Evolutionary conservation across 2,888 invertebrate genomes (phyloP).

Genomic region (Metellina segmentata): DNA sequence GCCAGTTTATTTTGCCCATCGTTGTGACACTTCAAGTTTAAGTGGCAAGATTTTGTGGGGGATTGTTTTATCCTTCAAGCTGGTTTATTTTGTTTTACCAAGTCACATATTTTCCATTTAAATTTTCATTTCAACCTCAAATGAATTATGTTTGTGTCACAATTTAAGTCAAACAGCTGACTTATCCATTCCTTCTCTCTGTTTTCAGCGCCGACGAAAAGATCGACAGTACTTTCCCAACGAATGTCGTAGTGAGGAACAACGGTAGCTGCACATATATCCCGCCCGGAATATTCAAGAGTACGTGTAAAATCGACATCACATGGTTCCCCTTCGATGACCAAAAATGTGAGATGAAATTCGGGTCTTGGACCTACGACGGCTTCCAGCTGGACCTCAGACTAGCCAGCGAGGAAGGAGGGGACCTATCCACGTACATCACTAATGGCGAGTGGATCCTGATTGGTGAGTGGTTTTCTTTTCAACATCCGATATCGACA

Average conservation of each 20-base stretch:
- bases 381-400: constrained; percentile 97
- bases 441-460: constrained; percentile 99
- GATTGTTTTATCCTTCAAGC: too few relatives aligned
- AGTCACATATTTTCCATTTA: too few relatives aligned
- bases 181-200: neutral
- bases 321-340: constrained; percentile 99
- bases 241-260: constrained; percentile 97
- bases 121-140: too few relatives aligned
- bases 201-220: constrained; percentile 95
- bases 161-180: too few relatives aligned
- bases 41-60: too few relatives aligned
- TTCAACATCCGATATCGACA: too few relatives aligned
- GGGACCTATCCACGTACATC: constrained; percentile 98
- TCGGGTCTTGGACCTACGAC: constrained; percentile 99
- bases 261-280: constrained; percentile 98
- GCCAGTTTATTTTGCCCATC: too few relatives aligned
- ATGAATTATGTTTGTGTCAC: too few relatives aligned
- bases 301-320: constrained; percentile 99
- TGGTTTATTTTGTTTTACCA: too few relatives aligned
- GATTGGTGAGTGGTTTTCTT: constrained; percentile 88
- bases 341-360: constrained; percentile 99
- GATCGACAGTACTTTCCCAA: constrained; percentile 99
- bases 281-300: constrained; percentile 98
- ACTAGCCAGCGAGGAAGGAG: constrained; percentile 94
- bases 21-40: too few relatives aligned